Conservation (phyloP, 2,888 invertebrate genomes). For the Parthenolecanium corni region DNA sequence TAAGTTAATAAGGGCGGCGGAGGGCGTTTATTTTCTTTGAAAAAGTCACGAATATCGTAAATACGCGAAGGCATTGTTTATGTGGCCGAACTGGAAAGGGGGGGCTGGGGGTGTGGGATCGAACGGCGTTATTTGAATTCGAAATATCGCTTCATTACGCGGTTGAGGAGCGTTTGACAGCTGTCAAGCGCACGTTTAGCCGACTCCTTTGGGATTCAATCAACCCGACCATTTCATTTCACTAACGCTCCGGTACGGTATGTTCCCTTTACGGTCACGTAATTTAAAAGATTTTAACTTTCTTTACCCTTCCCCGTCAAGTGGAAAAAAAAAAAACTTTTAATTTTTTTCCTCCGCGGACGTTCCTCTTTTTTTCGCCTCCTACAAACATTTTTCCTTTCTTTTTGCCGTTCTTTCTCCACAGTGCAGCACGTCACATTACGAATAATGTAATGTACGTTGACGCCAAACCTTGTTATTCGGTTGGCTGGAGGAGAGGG, state of each 20-base stretch:
- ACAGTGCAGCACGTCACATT: too few species aligned
- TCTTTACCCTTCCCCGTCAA: constrained; percentile 10
- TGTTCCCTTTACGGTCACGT: constrained; percentile 22
- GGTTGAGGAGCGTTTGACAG: constrained; percentile 26
- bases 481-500: too few species aligned
- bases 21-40: background rate
- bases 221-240: constrained; percentile 21
- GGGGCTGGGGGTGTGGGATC: too few species aligned
- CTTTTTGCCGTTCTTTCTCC: too few species aligned
- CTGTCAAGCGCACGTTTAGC: constrained; percentile 27
- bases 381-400: too few species aligned
- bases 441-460: too few species aligned
- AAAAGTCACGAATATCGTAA: constrained; percentile 19
- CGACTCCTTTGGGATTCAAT: constrained; percentile 27
- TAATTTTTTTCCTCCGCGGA: too few species aligned
- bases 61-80: too few species aligned
- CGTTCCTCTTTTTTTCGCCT: too few species aligned
- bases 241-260: background rate
- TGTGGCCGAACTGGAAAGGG: too few species aligned
- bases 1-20: constrained; percentile 19
- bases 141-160: constrained; percentile 26
- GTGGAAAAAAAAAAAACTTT: too few species aligned
- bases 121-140: constrained; percentile 16
- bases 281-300: constrained; percentile 21
- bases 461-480: too few species aligned